Evolutionary conservation across 2,113 vertebrate genomes (phyloP).

Genomic region (Oryzias woworae): DNA sequence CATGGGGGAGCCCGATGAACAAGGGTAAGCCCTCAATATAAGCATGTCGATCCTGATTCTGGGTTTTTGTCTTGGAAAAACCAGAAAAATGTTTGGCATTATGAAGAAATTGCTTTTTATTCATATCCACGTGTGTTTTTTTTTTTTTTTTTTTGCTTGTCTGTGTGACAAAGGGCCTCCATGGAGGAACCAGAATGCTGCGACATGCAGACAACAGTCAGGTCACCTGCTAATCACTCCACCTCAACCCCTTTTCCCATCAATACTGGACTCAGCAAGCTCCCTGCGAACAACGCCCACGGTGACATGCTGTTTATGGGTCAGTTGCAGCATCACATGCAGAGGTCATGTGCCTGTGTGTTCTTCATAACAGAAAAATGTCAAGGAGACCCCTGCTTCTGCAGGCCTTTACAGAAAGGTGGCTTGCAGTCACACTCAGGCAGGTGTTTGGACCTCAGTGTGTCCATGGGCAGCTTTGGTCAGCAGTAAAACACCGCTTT

Average conservation of each 20-base stretch:
- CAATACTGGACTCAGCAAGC: constrained; percentile 13
- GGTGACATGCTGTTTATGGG: constrained; percentile 58
- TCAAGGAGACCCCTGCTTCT: too few relatives aligned
- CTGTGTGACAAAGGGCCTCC: constrained; percentile 33
- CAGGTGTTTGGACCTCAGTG: too few relatives aligned
- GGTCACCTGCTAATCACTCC: not conserved
- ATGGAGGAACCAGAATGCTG: constrained; percentile 34
- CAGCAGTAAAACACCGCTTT: too few relatives aligned
- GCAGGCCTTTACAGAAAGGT: too few relatives aligned
- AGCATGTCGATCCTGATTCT: not conserved
- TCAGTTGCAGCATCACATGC: constrained; percentile 29
- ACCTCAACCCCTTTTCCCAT: not conserved
- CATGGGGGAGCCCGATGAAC: constrained; percentile 59
- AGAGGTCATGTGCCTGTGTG: not conserved
- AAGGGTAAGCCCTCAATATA: constrained; percentile 32
- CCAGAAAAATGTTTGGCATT: not conserved
- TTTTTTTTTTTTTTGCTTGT: not conserved
- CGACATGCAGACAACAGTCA: constrained; percentile 31
- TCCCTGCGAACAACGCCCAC: constrained; percentile 28
- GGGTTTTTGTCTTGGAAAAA: not conserved
- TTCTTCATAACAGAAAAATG: too few relatives aligned
- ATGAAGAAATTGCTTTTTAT: not conserved
- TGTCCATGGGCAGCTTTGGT: too few relatives aligned
- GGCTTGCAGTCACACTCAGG: too few relatives aligned
- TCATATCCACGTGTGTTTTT: not conserved